phyloP scores from a whole-genome alignment of 2,888 invertebrate genomes.

The Boloria selene region DNA sequence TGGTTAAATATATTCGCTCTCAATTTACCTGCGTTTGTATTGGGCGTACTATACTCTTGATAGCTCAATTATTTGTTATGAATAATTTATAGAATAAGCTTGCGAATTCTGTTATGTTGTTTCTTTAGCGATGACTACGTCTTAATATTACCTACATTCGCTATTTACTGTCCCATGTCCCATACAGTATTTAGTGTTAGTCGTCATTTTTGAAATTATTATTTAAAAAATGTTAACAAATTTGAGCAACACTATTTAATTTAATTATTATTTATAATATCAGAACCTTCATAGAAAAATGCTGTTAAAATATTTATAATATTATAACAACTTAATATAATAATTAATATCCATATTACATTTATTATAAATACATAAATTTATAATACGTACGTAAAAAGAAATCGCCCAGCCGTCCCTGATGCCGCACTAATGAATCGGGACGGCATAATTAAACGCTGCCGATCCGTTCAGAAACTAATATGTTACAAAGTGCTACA shows the following conservation, averaged over 20 bases:
- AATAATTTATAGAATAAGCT: conserved; percentile 20
- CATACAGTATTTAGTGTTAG: background rate
- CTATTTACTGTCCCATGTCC: too few relatives aligned
- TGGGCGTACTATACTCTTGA: conserved; percentile 14
- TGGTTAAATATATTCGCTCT: conserved; percentile 34
- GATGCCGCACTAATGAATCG: conserved; percentile 77
- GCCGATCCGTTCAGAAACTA: conserved; percentile 68
- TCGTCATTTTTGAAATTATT: background rate
- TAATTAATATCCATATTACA: too few relatives aligned
- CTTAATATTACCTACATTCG: background rate
- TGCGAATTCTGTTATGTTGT: conserved; percentile 19
- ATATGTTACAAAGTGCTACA: conserved; percentile 48
- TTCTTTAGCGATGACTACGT: conserved; percentile 2
- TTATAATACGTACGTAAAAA: conserved; percentile 1
- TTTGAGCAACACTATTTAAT: too few relatives aligned
- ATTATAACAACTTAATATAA: too few relatives aligned
- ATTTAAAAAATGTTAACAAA: too few relatives aligned
- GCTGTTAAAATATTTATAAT: too few relatives aligned
- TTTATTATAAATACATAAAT: too few relatives aligned
- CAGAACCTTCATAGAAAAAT: too few relatives aligned
- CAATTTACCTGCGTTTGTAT: conserved; percentile 29
- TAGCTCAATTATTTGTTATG: conserved; percentile 21
- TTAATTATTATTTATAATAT: too few relatives aligned
- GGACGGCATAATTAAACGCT: conserved; percentile 79
- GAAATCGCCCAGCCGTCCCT: conserved; percentile 57